These are phyloP conservation scores for Otolemur crassicaudatus DNA, from an alignment of 2,797 vertebrate genomes.

Conservation along the genomic window DNA sequence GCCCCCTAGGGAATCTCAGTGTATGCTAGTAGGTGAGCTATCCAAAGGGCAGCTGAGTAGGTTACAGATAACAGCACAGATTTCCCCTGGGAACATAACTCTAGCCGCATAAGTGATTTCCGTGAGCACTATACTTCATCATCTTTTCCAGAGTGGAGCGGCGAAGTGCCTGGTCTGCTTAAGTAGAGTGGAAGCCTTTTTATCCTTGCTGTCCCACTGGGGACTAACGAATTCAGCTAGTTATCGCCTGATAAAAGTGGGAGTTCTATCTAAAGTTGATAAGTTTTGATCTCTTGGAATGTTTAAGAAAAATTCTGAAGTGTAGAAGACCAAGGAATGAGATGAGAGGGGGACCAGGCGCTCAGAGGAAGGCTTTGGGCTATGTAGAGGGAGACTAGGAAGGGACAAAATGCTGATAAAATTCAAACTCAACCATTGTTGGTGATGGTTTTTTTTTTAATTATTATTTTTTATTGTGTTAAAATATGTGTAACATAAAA, in stretches of 20 bases:
- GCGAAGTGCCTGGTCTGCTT: not conserved
- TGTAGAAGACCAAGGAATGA: not conserved
- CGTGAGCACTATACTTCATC: not conserved
- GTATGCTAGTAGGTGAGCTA: not conserved
- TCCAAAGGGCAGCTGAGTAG: no score
- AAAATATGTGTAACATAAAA: not conserved
- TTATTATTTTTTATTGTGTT: not conserved
- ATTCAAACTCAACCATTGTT: not conserved
- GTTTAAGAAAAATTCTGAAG: not conserved
- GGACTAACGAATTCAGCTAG: not conserved
- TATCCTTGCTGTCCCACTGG: not conserved
- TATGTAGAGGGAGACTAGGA: not conserved
- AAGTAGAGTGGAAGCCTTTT: not conserved
- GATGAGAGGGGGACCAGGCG: not conserved
- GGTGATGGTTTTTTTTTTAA: not conserved
- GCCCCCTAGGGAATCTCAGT: not conserved
- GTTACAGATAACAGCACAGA: not conserved
- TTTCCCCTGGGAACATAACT: not conserved
- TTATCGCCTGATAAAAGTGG: not conserved
- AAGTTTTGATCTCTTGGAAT: not conserved
- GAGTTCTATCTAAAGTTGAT: not conserved
- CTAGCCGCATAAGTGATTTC: not conserved
- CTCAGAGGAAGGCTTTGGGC: not conserved
- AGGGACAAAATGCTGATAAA: not conserved
- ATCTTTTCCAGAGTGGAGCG: no score